Base-by-base conservation (phyloP, 2,888 invertebrate species). In the Standfussiana lucernea region DNA sequence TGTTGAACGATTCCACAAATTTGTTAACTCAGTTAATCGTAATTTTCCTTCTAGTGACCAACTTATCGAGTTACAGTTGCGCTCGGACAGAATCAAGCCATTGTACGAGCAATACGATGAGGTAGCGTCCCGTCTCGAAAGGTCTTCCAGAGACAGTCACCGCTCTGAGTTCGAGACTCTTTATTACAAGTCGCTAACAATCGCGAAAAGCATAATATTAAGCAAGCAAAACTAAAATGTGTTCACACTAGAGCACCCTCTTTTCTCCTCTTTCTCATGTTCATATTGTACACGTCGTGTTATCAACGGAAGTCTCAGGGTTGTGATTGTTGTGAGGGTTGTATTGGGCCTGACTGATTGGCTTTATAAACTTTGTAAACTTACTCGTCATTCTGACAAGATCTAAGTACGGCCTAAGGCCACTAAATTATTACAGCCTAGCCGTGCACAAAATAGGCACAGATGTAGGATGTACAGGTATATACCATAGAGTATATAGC, bases 121-220 rank as follows among this genome's bases (percentile, higher is more conserved):
- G 15, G 3, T 59, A 18, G 32, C 32, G 59, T 18, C 32, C 32
- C 0, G 8, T 32, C 1, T 59, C 18, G 59, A 59, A 32, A 18
- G 7, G 18, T 0, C 5, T 28, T 2, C 0, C 15, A 7, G 1
- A 7, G 6, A 0, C 8, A 1, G 15, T 28, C 0, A 1, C 28
- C 59, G 59, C 18, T 1, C 0, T 7, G 2, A 0, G 1, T 59
- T 59, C 32, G 59, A 59, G 18, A 4, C 8, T 8, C 5, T 18
- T 18, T 59, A 59, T 32, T 59, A 8, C 59, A 1, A 1, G 21
- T 8, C 59, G 59, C 3, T 59, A 59, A 32, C 59, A 59, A 28
- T 5, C 13, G 53, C 53, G 53, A 13, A 56, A 28, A 53, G 4
- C n/a, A 11, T 50, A 11, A 4, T n/a, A n/a, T 7, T 28, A 32